phyloP scores from a whole-genome alignment of 2,113 vertebrate species.

The Xiphophorus maculatus region DNA sequence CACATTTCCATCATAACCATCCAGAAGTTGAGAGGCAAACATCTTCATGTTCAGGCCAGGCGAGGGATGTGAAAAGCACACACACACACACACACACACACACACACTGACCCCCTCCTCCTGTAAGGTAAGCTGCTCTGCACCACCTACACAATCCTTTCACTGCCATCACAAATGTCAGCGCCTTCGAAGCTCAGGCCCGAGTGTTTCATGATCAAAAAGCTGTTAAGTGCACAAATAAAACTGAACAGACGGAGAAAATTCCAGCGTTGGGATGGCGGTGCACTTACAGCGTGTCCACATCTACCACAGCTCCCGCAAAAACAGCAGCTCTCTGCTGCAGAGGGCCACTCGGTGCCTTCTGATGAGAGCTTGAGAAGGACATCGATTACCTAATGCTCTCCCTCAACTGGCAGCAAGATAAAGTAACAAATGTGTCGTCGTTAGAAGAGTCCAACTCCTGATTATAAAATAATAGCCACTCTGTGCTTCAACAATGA shows the following conservation, averaged over 20 bases:
- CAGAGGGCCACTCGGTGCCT: not conserved
- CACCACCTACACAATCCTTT: conserved; percentile 64
- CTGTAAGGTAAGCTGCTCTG: conserved; percentile 28
- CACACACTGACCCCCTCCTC: conserved; percentile 5
- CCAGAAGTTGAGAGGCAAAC: too few species aligned
- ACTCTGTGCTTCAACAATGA: not conserved
- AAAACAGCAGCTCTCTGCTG: not conserved
- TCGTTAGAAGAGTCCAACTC: too few species aligned
- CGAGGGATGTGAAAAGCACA: conserved; percentile 6
- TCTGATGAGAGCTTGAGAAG: not conserved
- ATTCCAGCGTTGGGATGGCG: not conserved
- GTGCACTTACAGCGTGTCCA: too few species aligned
- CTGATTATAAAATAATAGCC: not conserved
- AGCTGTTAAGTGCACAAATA: not conserved
- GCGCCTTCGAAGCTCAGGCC: conserved; percentile 24
- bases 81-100: conserved; percentile 16
- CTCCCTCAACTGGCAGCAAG: not conserved
- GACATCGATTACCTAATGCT: not conserved
- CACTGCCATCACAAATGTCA: conserved; percentile 50
- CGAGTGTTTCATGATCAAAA: conserved; percentile 43
- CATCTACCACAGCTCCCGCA: not conserved
- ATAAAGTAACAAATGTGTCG: not conserved
- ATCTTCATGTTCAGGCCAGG: too few species aligned
- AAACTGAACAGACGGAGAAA: conserved; percentile 6
- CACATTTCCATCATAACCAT: too few species aligned